Evolutionary conservation across 1,140 invertebrate species (phyloP).

Genomic region (Ruditapes philippinarum): DNA sequence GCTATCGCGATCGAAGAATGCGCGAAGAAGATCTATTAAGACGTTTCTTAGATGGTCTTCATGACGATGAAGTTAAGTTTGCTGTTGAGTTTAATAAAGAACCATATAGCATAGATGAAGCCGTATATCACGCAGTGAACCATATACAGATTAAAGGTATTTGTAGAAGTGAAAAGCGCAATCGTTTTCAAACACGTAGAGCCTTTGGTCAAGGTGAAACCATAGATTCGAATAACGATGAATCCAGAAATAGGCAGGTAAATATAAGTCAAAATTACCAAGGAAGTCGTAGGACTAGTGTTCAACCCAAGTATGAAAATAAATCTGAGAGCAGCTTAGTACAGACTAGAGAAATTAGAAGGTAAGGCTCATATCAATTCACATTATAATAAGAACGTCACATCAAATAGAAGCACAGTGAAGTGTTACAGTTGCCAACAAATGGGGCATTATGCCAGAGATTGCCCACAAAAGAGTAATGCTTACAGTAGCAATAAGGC

Average conservation of each 20-base stretch:
- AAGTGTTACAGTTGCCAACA: too few relatives aligned
- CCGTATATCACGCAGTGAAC: slow-evolving; percentile 46
- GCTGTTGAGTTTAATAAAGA: slow-evolving; percentile 63
- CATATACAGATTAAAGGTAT: slow-evolving; percentile 11
- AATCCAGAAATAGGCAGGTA: background rate
- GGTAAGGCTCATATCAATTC: background rate
- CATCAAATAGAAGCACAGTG: too few relatives aligned
- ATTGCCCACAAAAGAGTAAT: slow-evolving; percentile 18
- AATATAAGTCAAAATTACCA: background rate
- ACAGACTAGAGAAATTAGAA: slow-evolving; percentile 34
- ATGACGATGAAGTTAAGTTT: slow-evolving; percentile 35
- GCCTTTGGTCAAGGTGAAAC: background rate
- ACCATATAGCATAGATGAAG: slow-evolving; percentile 45
- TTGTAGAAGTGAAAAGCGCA: background rate
- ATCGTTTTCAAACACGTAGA: background rate
- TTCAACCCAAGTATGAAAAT: too few relatives aligned
- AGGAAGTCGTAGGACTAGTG: background rate
- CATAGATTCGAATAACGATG: too few relatives aligned
- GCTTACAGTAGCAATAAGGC: background rate
- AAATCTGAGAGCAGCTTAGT: background rate
- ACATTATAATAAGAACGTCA: background rate
- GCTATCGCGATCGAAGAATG: slow-evolving; percentile 27
- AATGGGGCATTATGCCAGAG: too few relatives aligned
- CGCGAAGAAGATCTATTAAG: slow-evolving; percentile 57
- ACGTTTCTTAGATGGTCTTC: slow-evolving; percentile 49